These are phyloP conservation scores for Napeogenes inachia DNA, from an alignment of 2,888 invertebrate genomes.

Conservation along the genomic window DNA sequence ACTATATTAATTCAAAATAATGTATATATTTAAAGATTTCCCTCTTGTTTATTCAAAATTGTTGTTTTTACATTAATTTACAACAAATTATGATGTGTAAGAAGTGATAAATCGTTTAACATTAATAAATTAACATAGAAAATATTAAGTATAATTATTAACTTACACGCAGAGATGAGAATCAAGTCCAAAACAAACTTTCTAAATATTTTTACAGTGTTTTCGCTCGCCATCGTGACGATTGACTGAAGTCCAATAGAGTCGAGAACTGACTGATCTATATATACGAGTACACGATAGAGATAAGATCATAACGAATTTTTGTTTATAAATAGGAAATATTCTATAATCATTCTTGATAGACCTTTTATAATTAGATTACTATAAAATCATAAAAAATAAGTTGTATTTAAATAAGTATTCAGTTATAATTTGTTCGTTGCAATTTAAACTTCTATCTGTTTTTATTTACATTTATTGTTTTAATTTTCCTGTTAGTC, in stretches of 20 bases:
- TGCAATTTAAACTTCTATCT: too few species aligned
- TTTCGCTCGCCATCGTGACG: conserved; percentile 18
- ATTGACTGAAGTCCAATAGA: conserved; percentile 3
- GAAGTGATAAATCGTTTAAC: too few species aligned
- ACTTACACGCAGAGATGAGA: conserved; percentile 21
- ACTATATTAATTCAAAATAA: too few species aligned
- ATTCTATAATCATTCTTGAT: neutral
- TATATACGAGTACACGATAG: too few species aligned
- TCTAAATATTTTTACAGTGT: conserved; percentile 17
- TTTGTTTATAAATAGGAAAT: conserved; percentile 4
- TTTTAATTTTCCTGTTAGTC: too few species aligned
- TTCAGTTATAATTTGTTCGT: neutral
- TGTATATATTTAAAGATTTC: too few species aligned
- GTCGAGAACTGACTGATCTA: neutral
- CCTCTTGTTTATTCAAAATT: too few species aligned
- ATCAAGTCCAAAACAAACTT: conserved; percentile 22
- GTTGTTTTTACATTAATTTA: too few species aligned
- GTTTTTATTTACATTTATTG: too few species aligned
- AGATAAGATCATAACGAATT: too few species aligned
- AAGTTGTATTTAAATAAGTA: neutral
- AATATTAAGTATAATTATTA: neutral
- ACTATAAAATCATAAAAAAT: neutral
- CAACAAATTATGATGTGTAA: too few species aligned
- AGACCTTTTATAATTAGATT: neutral
- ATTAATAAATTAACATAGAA: neutral